Percentiles rank a stretch among this genome's conserved stretches.
Evolutionary conservation across 2,113 vertebrate species (phyloP).

Genomic region (Diphyllodes magnificus): DNA sequence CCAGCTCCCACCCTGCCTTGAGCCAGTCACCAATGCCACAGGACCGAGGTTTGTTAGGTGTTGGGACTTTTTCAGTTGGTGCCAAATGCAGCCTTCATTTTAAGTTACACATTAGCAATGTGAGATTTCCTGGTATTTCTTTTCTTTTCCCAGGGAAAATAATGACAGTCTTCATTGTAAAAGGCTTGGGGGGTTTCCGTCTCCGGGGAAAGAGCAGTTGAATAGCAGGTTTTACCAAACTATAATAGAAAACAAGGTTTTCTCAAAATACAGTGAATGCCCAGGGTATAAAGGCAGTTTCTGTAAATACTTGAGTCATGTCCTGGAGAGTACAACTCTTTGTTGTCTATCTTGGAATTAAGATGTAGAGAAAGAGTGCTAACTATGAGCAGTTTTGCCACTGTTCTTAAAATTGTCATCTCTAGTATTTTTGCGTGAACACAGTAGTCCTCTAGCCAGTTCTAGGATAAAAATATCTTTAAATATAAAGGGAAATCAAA

Average conservation of each 20-base stretch:
- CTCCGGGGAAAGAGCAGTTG: background rate
- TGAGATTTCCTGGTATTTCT: conserved; percentile 39
- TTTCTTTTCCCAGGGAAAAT: conserved; percentile 19
- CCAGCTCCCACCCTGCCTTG: conserved; percentile 83
- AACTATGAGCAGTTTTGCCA: background rate
- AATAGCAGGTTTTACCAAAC: conserved; percentile 29
- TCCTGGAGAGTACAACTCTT: background rate
- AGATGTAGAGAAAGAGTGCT: background rate
- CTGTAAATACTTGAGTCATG: conserved; percentile 1
- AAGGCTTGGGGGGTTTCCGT: background rate
- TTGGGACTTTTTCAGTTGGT: background rate
- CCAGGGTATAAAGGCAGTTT: conserved; percentile 4
- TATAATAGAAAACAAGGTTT: background rate
- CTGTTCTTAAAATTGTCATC: background rate
- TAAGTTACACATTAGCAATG: background rate
- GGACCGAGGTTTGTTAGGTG: conserved; percentile 86
- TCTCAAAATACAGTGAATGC: conserved; percentile 13
- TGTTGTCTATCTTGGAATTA: background rate
- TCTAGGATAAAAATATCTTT: background rate
- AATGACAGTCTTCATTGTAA: background rate
- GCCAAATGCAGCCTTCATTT: background rate
- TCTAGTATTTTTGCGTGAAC: background rate
- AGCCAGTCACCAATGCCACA: conserved; percentile 92
- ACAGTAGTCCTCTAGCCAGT: background rate
- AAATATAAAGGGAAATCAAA: background rate